These are phyloP conservation scores for Encarsia formosa DNA, from an alignment of 2,888 invertebrate species.

Conservation along the genomic window DNA sequence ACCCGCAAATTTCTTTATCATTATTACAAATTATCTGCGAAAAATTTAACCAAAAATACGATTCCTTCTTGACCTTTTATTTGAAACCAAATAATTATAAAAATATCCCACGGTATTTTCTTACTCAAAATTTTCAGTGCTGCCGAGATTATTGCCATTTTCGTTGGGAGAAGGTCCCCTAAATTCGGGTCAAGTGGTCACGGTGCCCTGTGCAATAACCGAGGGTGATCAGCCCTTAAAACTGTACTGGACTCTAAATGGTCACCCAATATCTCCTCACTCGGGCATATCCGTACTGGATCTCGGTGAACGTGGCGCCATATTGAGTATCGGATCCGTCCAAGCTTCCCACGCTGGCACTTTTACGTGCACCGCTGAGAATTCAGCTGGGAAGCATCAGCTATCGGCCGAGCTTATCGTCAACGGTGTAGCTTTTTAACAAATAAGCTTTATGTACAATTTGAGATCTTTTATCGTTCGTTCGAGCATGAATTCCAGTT, in stretches of 20 bases:
- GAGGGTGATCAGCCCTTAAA: slow-evolving; percentile 65
- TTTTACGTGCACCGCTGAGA: slow-evolving; percentile 60
- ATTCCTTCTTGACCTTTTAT: not conserved
- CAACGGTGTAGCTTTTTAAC: slow-evolving; percentile 46
- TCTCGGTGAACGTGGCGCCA: slow-evolving; percentile 64
- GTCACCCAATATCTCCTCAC: slow-evolving; percentile 48
- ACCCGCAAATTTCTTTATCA: too few relatives aligned
- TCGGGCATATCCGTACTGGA: slow-evolving; percentile 56
- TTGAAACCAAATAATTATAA: not conserved
- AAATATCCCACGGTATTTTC: too few relatives aligned
- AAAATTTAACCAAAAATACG: not conserved
- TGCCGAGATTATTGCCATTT: slow-evolving; percentile 52
- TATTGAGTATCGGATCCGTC: slow-evolving; percentile 57
- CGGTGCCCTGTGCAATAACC: slow-evolving; percentile 59
- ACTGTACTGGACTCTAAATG: slow-evolving; percentile 59
- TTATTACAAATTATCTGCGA: too few relatives aligned
- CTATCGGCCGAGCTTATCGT: slow-evolving; percentile 57
- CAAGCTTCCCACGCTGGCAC: slow-evolving; percentile 58
- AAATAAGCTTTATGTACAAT: not conserved
- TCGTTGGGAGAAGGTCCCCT: slow-evolving; percentile 60
- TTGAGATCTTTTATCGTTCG: not conserved
- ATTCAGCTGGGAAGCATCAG: slow-evolving; percentile 56
- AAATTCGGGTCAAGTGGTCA: slow-evolving; percentile 60
- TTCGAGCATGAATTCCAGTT: not conserved
- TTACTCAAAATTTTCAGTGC: too few relatives aligned